Conservation (phyloP, 2,888 invertebrate genomes). For the Drosophila rellima region DNA sequence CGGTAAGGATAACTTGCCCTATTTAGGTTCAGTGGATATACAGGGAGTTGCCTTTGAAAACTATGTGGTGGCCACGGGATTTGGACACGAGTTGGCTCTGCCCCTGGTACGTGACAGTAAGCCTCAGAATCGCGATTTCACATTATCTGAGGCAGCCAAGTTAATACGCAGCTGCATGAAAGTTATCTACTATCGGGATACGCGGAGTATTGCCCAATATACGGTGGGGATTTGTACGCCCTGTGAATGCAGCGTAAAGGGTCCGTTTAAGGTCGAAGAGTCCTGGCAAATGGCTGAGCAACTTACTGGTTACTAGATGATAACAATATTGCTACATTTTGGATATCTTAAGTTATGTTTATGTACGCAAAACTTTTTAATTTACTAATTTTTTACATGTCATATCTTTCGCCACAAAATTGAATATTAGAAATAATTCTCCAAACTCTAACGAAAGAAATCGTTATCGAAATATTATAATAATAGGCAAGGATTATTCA, state of each 20-base stretch:
- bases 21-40: conserved; percentile 96
- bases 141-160: conserved; percentile 87
- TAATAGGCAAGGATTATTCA: no score
- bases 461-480: no score
- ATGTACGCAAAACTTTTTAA: no score
- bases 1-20: conserved; percentile 90
- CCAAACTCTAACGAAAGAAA: no score
- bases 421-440: no score
- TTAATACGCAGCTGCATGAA: conserved; percentile 92
- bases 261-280: conserved; percentile 90
- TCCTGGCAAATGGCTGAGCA: conserved; percentile 93
- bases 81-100: conserved; percentile 95
- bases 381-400: no score
- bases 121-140: conserved; percentile 85
- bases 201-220: conserved; percentile 92
- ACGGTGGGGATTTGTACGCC: conserved; percentile 88
- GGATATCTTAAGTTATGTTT: not conserved
- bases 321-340: not conserved
- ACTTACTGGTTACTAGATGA: conserved; percentile 86
- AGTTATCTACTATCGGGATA: conserved; percentile 96
- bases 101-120: conserved; percentile 92
- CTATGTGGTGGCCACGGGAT: conserved; percentile 94
- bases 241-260: conserved; percentile 89
- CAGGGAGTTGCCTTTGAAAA: conserved; percentile 95
- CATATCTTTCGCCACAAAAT: not conserved